A percentile compares a stretch with the other conserved stretches of the same genome.
Evolutionary conservation across 2,113 vertebrate species (phyloP).

Genomic region (Athene noctua): DNA sequence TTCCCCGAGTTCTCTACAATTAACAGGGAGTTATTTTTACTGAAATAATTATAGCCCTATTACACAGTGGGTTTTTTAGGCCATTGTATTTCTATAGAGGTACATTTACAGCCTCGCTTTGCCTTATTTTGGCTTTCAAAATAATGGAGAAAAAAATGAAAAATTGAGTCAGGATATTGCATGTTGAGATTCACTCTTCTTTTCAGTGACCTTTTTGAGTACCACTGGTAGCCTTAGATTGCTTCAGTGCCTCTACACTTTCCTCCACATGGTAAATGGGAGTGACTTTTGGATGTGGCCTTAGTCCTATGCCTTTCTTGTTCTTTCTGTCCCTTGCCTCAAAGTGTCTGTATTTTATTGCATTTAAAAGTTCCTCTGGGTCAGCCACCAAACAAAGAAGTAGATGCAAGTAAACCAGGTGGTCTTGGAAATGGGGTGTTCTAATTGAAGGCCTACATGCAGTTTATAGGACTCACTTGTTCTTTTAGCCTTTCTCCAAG

Average conservation of each 20-base stretch:
- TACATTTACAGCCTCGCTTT: background rate
- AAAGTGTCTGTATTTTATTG: background rate
- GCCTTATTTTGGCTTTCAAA: background rate
- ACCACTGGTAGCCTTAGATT: background rate
- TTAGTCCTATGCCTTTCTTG: background rate
- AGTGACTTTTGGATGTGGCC: background rate
- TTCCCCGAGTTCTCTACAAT: background rate
- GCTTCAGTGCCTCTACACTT: background rate
- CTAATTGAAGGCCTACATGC: rapidly evolving
- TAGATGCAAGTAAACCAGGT: background rate
- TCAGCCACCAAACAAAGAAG: background rate
- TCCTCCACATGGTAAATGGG: background rate
- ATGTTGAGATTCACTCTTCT: background rate
- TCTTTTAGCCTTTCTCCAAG: background rate
- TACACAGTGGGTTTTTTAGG: background rate
- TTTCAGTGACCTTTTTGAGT: background rate
- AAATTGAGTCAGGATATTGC: background rate
- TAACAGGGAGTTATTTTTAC: background rate
- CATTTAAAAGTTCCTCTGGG: background rate
- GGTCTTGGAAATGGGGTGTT: background rate
- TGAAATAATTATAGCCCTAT: background rate
- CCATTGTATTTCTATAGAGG: background rate
- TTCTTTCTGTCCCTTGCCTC: background rate
- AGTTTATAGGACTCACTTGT: background rate
- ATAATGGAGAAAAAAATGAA: background rate